Conservation (phyloP, 2,797 vertebrate genomes). For the Myiotriccus ornatus region DNA sequence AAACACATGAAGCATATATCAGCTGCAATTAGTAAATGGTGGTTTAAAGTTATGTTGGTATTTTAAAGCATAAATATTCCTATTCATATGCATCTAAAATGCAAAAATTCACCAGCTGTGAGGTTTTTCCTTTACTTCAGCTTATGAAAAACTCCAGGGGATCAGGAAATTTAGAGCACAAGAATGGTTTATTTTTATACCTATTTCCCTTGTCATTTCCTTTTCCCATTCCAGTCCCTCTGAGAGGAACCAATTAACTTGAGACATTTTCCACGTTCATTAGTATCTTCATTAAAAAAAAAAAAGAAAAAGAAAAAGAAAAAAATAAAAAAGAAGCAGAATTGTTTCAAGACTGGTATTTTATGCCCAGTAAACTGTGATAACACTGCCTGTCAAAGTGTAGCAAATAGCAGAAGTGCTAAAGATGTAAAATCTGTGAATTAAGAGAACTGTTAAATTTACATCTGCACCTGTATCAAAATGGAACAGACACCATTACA, state of each 20-base stretch:
- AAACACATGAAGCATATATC: constrained; percentile 25
- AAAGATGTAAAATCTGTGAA: background rate
- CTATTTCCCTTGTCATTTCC: constrained; percentile 34
- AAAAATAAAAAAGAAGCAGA: background rate
- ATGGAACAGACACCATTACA: background rate
- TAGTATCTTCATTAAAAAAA: background rate
- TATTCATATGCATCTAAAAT: background rate
- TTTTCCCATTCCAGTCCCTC: constrained; percentile 21
- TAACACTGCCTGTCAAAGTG: background rate
- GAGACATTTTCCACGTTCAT: constrained; percentile 34
- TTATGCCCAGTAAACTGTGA: background rate
- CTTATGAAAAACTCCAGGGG: constrained; percentile 10
- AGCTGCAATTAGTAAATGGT: constrained; percentile 34
- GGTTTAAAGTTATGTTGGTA: constrained; percentile 9
- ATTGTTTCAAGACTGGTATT: constrained; percentile 22
- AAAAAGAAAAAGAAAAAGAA: background rate
- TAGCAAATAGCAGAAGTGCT: background rate
- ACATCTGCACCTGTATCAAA: background rate
- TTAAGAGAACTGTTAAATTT: background rate
- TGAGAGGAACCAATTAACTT: constrained; percentile 41
- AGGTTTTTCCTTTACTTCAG: constrained; percentile 34
- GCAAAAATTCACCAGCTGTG: background rate
- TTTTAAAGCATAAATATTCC: constrained; percentile 9
- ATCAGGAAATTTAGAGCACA: background rate
- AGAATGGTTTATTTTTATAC: constrained; percentile 30